Evolutionary conservation across 2,797 vertebrate species (phyloP).

Genomic region (Peromyscus melanophrys): DNA sequence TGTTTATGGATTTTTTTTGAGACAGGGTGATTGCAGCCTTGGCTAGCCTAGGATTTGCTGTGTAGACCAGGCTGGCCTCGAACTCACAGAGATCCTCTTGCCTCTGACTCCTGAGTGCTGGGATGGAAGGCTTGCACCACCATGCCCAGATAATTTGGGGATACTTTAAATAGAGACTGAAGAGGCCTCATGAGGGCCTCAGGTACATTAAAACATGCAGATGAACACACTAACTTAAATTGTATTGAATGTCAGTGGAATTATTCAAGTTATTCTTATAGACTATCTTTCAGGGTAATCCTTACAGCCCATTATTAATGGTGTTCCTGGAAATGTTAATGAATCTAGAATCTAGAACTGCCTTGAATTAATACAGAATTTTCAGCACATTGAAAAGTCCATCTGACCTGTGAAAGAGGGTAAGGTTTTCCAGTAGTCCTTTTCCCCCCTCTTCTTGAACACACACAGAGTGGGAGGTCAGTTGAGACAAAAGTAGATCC

Average conservation of each 20-base stretch:
- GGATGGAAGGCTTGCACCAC: background rate
- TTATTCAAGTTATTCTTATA: conserved; percentile 35
- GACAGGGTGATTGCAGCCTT: background rate
- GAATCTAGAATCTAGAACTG: background rate
- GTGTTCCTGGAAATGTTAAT: conserved; percentile 39
- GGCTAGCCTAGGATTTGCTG: background rate
- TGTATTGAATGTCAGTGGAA: background rate
- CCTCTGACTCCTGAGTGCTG: background rate
- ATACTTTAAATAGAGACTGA: conserved; percentile 4
- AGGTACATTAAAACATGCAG: background rate
- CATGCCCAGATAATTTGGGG: background rate
- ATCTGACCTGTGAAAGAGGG: conserved; percentile 12
- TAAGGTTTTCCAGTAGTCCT: background rate
- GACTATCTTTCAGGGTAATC: conserved; percentile 26
- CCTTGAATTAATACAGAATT: conserved; percentile 44
- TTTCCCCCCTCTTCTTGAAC: background rate
- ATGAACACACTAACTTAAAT: background rate
- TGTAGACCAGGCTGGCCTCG: background rate
- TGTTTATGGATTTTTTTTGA: background rate
- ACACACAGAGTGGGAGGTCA: conserved; percentile 30
- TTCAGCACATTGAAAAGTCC: conserved; percentile 34
- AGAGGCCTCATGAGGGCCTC: background rate
- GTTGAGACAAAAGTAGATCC: background rate
- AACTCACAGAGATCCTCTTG: background rate
- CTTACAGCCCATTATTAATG: conserved; percentile 19